Evolutionary conservation across 2,113 vertebrate genomes (phyloP).

Genomic region (Cranoglanis bouderius): DNA sequence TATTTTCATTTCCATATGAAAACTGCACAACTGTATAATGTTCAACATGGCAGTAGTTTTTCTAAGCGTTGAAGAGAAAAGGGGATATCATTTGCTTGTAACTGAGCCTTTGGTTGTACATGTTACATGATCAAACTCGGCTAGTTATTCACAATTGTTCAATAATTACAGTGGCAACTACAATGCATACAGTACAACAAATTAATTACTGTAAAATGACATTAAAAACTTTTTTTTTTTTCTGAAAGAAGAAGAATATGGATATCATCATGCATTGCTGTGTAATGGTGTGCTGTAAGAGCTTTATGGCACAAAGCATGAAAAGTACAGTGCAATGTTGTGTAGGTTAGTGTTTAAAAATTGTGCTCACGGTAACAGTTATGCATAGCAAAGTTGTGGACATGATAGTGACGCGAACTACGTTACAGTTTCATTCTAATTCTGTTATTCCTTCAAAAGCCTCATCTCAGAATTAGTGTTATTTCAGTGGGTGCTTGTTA

Average conservation of each 20-base stretch:
- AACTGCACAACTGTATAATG: background rate
- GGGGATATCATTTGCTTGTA: background rate
- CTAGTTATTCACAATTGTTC: background rate
- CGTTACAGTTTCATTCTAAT: slow-evolving; percentile 4
- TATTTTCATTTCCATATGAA: background rate
- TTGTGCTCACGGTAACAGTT: slow-evolving; percentile 15
- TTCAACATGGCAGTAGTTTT: background rate
- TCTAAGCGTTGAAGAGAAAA: background rate
- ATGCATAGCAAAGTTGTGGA: slow-evolving; percentile 10
- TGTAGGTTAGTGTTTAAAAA: slow-evolving; percentile 9
- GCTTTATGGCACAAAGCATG: slow-evolving; percentile 6
- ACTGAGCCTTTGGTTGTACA: background rate
- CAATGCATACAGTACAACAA: slow-evolving; percentile 5
- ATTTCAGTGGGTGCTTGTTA: background rate
- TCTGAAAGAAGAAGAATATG: background rate
- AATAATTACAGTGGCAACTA: slow-evolving; percentile 3
- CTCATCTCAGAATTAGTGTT: background rate
- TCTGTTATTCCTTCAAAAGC: slow-evolving; percentile 8
- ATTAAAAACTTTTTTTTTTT: background rate
- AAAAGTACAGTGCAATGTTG: slow-evolving; percentile 22
- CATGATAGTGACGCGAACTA: background rate
- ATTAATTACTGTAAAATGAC: background rate
- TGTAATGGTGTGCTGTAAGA: slow-evolving; percentile 15
- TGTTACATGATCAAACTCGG: background rate
- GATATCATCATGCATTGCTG: background rate